Evolutionary conservation across 1,140 invertebrate species (phyloP).

Genomic region (Cyphomyrmex costatus): DNA sequence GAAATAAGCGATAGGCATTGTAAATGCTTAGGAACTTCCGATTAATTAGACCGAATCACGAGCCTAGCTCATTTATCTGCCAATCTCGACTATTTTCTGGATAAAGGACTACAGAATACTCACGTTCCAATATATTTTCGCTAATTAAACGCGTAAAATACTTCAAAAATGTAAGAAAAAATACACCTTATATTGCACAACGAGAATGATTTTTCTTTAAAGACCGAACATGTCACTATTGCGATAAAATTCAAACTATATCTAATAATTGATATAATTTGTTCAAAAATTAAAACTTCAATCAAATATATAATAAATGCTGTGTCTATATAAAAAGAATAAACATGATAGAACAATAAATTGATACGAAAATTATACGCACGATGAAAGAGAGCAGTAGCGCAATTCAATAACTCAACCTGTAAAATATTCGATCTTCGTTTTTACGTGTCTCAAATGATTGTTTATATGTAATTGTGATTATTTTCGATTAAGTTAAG

Average conservation of each 20-base stretch:
- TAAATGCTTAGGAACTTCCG: constrained; percentile 48
- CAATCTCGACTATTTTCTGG: not conserved
- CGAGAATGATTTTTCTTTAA: not conserved
- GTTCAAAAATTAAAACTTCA: not conserved
- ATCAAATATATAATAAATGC: constrained; percentile 2
- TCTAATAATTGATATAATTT: not conserved
- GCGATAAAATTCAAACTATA: not conserved
- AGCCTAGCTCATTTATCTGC: not conserved
- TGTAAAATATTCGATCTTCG: constrained; percentile 21
- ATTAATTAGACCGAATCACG: constrained; percentile 53
- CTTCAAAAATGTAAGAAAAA: not conserved
- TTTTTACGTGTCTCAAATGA: constrained; percentile 10
- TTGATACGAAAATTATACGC: not conserved
- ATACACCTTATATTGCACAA: constrained; percentile 18
- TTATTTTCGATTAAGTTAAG: constrained; percentile 32
- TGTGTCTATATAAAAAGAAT: not conserved
- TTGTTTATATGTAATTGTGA: constrained; percentile 16
- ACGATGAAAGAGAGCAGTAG: not conserved
- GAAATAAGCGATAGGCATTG: constrained; percentile 29
- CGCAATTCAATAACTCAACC: not conserved
- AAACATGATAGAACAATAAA: constrained; percentile 11
- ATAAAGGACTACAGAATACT: constrained; percentile 17
- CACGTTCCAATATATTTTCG: not conserved
- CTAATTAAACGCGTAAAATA: constrained; percentile 9
- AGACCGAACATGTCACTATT: not conserved